Conservation (phyloP, 1,140 invertebrate genomes). For the Metaphire vulgaris region DNA sequence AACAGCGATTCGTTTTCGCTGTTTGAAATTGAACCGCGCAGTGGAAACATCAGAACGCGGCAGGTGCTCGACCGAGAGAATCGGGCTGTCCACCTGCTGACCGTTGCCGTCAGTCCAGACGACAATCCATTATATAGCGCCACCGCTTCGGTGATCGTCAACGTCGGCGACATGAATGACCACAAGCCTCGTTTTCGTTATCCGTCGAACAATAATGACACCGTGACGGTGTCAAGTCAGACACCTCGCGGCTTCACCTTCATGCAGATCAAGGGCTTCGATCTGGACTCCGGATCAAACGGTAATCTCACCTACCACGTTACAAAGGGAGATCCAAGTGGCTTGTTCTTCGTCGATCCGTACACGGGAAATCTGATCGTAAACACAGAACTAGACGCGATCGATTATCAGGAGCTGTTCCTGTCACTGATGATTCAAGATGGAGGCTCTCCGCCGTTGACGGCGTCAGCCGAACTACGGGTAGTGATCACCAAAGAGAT, state of each 20-base stretch:
- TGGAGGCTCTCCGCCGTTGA: constrained; percentile 6
- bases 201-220: constrained; percentile 12
- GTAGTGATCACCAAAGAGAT: background rate
- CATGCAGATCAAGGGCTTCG: background rate
- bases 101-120: background rate
- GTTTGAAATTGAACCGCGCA: constrained; percentile 4
- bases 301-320: constrained; percentile 5
- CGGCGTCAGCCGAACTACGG: constrained; percentile 7
- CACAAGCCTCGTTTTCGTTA: constrained; percentile 17
- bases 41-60: background rate
- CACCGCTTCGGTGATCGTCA: constrained; percentile 10
- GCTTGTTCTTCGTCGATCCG: background rate
- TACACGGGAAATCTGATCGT: background rate
- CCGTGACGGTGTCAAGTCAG: constrained; percentile 14
- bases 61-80: constrained; percentile 22
- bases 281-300: constrained; percentile 9
- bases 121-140: background rate
- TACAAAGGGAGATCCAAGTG: background rate
- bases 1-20: background rate
- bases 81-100: background rate
- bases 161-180: constrained; percentile 25
- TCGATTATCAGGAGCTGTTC: background rate
- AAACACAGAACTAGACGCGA: background rate
- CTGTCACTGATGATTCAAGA: constrained; percentile 10
- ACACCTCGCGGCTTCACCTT: background rate